A percentile compares a stretch with the other conserved stretches of the same genome.
Conservation (phyloP, 2,113 vertebrate genomes). For the Strix aluco region DNA sequence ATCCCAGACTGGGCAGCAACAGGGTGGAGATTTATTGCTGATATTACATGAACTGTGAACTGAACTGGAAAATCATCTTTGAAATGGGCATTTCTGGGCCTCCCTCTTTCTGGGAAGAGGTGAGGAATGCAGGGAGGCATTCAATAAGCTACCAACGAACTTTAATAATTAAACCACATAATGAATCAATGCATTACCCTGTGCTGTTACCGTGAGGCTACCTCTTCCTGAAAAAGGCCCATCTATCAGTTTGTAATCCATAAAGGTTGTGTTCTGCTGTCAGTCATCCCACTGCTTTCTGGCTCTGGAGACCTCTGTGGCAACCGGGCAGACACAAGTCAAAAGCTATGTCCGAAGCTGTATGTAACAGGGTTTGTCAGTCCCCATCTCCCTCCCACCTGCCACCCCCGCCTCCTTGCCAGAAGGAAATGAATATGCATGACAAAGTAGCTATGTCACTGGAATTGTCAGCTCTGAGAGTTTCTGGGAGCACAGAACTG, state of each 20-base stretch:
- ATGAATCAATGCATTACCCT: not conserved
- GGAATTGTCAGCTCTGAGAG: not conserved
- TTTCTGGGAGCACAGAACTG: not conserved
- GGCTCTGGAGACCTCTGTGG: not conserved
- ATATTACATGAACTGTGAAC: not conserved
- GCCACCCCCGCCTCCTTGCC: not conserved
- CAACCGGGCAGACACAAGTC: not conserved
- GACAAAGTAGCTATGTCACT: not conserved
- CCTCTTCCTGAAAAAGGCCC: not conserved
- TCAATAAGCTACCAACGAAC: not conserved
- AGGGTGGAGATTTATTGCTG: conserved; percentile 9
- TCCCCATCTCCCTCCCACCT: not conserved
- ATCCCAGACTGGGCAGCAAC: not conserved
- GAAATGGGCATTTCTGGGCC: conserved; percentile 15
- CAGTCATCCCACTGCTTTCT: not conserved
- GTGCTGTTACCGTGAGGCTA: not conserved
- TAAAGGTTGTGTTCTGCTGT: not conserved
- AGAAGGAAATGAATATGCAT: not conserved
- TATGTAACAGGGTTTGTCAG: not conserved
- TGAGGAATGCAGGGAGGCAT: not conserved
- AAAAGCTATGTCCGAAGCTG: not conserved
- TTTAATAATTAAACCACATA: not conserved
- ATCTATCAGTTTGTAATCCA: not conserved
- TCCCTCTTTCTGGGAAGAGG: not conserved
- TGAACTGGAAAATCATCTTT: conserved; percentile 29